phyloP scores from a whole-genome alignment of 2,888 invertebrate species.

The Calameuta pallipes region DNA sequence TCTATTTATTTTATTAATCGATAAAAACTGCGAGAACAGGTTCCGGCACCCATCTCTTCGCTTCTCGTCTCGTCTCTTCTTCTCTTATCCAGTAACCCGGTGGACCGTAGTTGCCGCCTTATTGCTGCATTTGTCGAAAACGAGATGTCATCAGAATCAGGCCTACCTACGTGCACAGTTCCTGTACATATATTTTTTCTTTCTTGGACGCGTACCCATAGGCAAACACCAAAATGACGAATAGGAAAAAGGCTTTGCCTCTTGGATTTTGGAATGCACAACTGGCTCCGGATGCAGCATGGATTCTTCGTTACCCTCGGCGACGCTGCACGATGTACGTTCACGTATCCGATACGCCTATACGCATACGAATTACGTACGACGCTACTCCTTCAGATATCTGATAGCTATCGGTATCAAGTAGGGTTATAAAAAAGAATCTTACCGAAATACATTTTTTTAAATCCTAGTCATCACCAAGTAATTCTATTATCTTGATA shows the following conservation, averaged over 20 bases:
- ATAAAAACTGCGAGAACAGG: conserved; percentile 57
- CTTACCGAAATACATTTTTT: not conserved
- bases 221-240: not conserved
- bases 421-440: not conserved
- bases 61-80: conserved; percentile 18
- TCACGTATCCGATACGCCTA: not conserved
- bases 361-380: not conserved
- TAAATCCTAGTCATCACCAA: not conserved
- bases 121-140: not conserved
- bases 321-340: not conserved
- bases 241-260: not conserved
- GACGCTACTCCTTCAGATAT: not conserved
- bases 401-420: not conserved
- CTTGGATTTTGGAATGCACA: conserved; percentile 2
- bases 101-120: not conserved
- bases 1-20: conserved; percentile 60
- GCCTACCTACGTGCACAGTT: not conserved
- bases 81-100: conserved; percentile 13
- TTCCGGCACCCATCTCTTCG: conserved; percentile 42
- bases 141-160: not conserved
- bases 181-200: not conserved
- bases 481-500: not conserved
- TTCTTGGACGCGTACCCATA: not conserved
- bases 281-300: not conserved
- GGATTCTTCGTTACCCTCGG: conserved; percentile 6